Base-by-base conservation (phyloP, 2,888 invertebrate genomes). In the Agelastica alni region DNA sequence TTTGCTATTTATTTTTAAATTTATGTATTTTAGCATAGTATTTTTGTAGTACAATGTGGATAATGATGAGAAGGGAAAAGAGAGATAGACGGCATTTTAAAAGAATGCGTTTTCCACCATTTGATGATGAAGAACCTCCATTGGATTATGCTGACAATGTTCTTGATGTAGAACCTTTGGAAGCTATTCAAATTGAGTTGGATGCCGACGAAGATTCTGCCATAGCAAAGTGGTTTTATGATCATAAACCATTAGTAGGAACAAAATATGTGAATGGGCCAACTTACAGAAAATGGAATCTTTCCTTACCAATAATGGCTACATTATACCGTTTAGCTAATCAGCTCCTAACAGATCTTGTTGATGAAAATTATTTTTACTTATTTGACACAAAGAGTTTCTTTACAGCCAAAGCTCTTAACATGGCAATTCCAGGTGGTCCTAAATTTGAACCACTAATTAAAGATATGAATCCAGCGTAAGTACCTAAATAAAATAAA, bases 51-150 rank as follows among this genome's bases (percentile, higher is more conserved):
- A 96, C 98, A 1, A 99, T 99, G 98, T 99, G 99, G 99, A 98
- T 99, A 66, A 99, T 99, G 97, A 98, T 99, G 98, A 83, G 99
- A 64, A 85, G 99, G 66, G 98, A 99, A 74, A 99, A 99, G 77
- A 83, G 99, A 60, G 99, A 99, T 81, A 89, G 99, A 74, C 85
- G 98, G 20, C 99, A 99, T 76, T 99, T 99, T 76, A 99, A 99
- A 77, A 83, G 99, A 66, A 99, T 99, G 99, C 83, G 99, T 64
- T 99, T 99, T 76, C 99, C 99, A 9, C 99, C 99, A 0, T 99
- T 99, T 76, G 99, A 99, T 75, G 99, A 99, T 77, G 99, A 99
- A 78, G 99, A 99, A 80, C 99, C 99, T 39, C 99, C 99, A 0
- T 79, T 99, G 31, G 99, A 99, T 78, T 99, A 99, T 76, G 98